A percentile compares a stretch with the other conserved stretches of the same genome.
Conservation (phyloP, 2,797 vertebrate genomes). For the Glossophaga mutica region DNA sequence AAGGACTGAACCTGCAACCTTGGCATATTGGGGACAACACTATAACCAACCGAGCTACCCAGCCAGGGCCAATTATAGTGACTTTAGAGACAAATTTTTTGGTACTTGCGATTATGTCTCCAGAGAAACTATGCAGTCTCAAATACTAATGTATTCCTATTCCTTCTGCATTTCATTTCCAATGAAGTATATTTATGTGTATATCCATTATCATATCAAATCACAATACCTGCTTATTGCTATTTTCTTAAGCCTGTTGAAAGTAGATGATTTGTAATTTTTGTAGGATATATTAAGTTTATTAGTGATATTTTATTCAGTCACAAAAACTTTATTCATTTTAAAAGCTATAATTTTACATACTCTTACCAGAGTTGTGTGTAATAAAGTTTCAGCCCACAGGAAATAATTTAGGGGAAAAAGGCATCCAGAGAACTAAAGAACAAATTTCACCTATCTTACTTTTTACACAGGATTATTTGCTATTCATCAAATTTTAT, state of each 20-base stretch:
- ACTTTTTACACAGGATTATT: neutral
- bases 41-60: neutral
- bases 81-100: neutral
- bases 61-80: neutral
- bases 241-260: neutral
- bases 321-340: neutral
- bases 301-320: neutral
- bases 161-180: neutral
- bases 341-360: conserved; percentile 4
- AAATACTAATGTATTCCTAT: neutral
- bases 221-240: neutral
- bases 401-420: neutral
- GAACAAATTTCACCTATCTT: neutral
- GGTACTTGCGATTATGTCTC: neutral
- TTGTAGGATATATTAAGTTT: neutral
- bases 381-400: neutral
- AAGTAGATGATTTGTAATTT: neutral
- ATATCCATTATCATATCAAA: neutral
- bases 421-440: neutral
- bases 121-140: neutral
- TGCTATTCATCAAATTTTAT: neutral
- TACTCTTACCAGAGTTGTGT: neutral
- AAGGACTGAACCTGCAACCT: neutral
- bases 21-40: neutral
- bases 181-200: neutral